Evolutionary conservation across 2,113 vertebrate species (phyloP).

Genomic region (Eidolon helvum): DNA sequence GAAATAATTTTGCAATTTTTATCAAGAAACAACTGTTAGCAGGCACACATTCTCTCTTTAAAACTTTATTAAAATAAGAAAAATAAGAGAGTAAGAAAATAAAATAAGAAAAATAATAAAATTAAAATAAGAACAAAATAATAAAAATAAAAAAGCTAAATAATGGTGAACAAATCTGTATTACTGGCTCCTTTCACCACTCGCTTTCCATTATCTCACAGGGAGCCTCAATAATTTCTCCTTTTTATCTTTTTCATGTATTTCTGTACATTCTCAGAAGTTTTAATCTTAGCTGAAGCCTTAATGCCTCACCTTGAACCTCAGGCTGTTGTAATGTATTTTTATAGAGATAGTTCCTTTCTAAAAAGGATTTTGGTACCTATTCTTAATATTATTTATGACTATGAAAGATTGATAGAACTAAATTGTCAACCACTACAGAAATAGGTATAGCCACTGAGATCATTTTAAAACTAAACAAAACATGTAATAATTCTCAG

Average conservation of each 20-base stretch:
- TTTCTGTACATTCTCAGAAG: not conserved
- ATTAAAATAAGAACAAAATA: not conserved
- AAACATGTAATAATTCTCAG: not conserved
- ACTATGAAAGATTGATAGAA: not conserved
- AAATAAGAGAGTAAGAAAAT: not conserved
- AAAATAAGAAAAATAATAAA: not conserved
- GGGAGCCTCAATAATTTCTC: not conserved
- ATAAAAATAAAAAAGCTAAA: not conserved
- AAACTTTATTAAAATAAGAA: not conserved
- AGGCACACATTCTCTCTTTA: not conserved
- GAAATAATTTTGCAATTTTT: not conserved
- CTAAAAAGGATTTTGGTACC: not conserved
- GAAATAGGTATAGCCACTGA: not conserved
- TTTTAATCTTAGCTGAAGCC: not conserved
- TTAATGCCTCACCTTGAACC: not conserved
- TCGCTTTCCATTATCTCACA: not conserved
- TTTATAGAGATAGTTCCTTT: not conserved
- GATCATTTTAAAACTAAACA: not conserved
- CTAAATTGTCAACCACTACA: not conserved
- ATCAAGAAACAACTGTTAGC: not conserved
- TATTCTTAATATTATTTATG: not conserved
- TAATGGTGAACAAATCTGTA: no score
- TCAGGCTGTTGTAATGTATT: not conserved
- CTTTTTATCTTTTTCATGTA: not conserved
- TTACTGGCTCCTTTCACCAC: not conserved